phyloP scores from a whole-genome alignment of 2,888 invertebrate species.

The Drosophila histrio region DNA sequence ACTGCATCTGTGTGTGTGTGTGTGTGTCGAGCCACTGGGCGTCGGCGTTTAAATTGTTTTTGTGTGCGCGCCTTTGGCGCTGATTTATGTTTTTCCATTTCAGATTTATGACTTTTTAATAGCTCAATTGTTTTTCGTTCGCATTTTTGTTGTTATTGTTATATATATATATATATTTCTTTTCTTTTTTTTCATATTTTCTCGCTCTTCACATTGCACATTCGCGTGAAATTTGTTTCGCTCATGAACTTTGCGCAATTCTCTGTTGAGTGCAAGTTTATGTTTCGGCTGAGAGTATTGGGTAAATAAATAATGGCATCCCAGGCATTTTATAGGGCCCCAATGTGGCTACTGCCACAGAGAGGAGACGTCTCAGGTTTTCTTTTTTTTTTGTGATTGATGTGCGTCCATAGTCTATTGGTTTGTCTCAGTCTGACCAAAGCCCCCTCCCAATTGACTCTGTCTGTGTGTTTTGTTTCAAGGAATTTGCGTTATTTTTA shows the following conservation, averaged over 20 bases:
- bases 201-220: constrained; percentile 63
- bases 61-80: constrained; percentile 65
- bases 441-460: background rate
- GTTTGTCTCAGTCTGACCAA: constrained; percentile 20
- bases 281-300: constrained; percentile 19
- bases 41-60: constrained; percentile 63
- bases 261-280: constrained; percentile 49
- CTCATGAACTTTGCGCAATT: constrained; percentile 71
- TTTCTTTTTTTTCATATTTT: constrained; percentile 16
- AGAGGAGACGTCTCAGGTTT: constrained; percentile 18
- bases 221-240: constrained; percentile 75
- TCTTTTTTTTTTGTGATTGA: constrained; percentile 65
- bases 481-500: constrained; percentile 45
- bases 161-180: background rate
- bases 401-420: constrained; percentile 48
- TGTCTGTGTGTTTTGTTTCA: constrained; percentile 5
- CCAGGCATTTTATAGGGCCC: constrained; percentile 49
- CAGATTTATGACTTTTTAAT: constrained; percentile 78
- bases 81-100: constrained; percentile 77
- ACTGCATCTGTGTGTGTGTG: background rate
- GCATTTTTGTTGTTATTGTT: constrained; percentile 45
- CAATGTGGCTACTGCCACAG: constrained; percentile 28
- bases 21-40: constrained; percentile 51
- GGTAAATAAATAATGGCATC: constrained; percentile 51
- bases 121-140: constrained; percentile 71